phyloP scores from a whole-genome alignment of 1,140 invertebrate genomes.

The Drosophila cardini region DNA sequence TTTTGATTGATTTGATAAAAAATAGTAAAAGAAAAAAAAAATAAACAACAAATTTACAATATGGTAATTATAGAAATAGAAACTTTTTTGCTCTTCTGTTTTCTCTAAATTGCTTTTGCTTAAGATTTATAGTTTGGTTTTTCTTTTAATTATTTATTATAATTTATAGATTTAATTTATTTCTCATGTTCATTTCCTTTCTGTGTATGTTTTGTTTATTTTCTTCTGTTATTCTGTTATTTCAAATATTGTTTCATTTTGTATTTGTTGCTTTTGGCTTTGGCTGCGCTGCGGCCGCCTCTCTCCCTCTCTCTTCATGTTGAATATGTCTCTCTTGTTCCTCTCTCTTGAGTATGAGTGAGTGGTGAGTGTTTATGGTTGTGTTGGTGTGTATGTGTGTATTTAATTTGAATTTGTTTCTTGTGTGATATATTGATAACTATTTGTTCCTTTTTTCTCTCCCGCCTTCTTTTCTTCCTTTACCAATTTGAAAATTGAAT shows the following conservation, averaged over 20 bases:
- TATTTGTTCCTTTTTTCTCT: constrained; percentile 11
- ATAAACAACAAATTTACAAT: constrained; percentile 44
- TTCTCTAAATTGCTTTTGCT: constrained; percentile 52
- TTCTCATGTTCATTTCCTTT: constrained; percentile 40
- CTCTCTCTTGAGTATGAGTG: too few relatives aligned
- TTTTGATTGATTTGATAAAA: constrained; percentile 21
- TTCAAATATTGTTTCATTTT: constrained; percentile 44
- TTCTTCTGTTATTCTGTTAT: constrained; percentile 1
- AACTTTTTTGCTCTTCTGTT: constrained; percentile 47
- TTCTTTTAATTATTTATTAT: constrained; percentile 62
- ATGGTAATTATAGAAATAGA: constrained; percentile 39
- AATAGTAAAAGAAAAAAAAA: constrained; percentile 14
- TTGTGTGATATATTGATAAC: constrained; percentile 32
- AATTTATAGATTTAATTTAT: constrained; percentile 53
- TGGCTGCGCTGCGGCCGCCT: constrained; percentile 40
- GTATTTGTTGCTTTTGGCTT: constrained; percentile 77
- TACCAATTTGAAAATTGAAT: constrained; percentile 43
- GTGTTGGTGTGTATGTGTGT: constrained; percentile 11
- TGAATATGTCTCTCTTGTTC: constrained; percentile 28
- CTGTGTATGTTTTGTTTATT: constrained; percentile 36
- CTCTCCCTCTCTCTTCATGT: constrained; percentile 6
- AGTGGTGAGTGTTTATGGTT: constrained; percentile 7
- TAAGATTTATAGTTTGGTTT: constrained; percentile 49
- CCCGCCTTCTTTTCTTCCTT: constrained; percentile 7
- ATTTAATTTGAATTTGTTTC: constrained; percentile 2